Base-by-base conservation (phyloP, 1,140 invertebrate genomes). In the Reticulitermes speratus region DNA sequence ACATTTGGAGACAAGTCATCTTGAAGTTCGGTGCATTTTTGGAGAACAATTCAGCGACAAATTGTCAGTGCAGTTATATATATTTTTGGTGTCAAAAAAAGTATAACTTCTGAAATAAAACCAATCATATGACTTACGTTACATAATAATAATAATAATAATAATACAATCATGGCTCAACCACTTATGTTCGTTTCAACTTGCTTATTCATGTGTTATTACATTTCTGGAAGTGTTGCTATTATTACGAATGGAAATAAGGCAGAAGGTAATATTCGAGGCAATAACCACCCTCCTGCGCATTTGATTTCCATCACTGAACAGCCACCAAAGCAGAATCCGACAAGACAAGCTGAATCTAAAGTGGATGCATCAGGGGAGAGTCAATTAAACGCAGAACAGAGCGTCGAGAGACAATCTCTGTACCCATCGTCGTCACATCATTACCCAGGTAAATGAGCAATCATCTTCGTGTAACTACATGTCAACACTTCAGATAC, bases 331-430 rank as follows among this genome's bases (percentile, higher is more conserved):
- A 30, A 75, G 65, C 65, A 75, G n/a, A 75, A 75, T 75, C 65
- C 65, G n/a, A 75, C 65, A 75, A 75, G 85, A 87, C 44, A 32
- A 86, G 52, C 87, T 9, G 55, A 44, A 84, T 65, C 83, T 32
- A 87, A 87, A 81, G 65, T 75, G 65, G 65, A 75, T 75, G 65
- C 65, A 30, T 30, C n/a, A 6, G 11, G n/a, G 65, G 65, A 75
- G 25, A 30, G 65, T 30, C 65, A 30, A n/a, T 75, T 75, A 30
- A 16, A 55, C 19, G n/a, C 25, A 75, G 65, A 30, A 14, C 65
- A 75, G n/a, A 75, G 65, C 65, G 7, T 75, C 5, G n/a, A 75
- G 3, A 75, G 65, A 9, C 25, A 75, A 30, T 75, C 65, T 9
- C 65, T 75, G 65, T 75, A 75, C n/a, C n/a, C 65, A 75, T 75